phyloP scores from a whole-genome alignment of 2,888 invertebrate species.

The Torymus aiolomorphi region DNA sequence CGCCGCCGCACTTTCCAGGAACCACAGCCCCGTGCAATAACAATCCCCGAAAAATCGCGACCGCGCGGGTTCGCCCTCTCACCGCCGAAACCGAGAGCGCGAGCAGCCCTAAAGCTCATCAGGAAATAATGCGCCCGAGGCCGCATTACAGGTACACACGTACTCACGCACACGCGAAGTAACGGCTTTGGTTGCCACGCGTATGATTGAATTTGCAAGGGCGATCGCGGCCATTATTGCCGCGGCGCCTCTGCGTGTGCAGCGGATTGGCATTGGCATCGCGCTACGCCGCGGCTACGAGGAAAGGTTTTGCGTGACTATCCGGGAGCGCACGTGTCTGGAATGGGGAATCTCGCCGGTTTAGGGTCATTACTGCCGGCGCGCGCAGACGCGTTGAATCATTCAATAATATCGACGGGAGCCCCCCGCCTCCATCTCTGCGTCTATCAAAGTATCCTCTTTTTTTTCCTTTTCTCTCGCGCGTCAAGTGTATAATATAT shows the following conservation, averaged over 20 bases:
- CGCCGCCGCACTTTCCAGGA: too few species aligned
- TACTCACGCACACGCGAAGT: too few species aligned
- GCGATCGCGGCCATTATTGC: slow-evolving; percentile 42
- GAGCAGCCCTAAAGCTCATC: too few species aligned
- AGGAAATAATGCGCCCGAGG: too few species aligned
- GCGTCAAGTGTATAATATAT: neutral
- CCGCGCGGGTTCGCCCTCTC: too few species aligned
- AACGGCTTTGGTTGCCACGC: too few species aligned
- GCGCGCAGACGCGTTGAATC: slow-evolving; percentile 43
- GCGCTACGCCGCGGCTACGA: neutral
- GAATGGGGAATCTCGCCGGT: slow-evolving; percentile 41
- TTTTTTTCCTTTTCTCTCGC: neutral
- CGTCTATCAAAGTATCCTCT: neutral
- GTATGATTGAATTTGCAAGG: slow-evolving; percentile 45
- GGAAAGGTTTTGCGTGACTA: slow-evolving; percentile 60
- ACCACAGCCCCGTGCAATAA: too few species aligned
- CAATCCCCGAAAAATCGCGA: too few species aligned
- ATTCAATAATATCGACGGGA: slow-evolving; percentile 51
- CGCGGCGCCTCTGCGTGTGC: neutral
- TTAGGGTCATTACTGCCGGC: slow-evolving; percentile 26
- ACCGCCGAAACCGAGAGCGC: too few species aligned
- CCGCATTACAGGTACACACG: too few species aligned
- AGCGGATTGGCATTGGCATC: slow-evolving; percentile 57
- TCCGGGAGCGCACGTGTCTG: slow-evolving; percentile 54
- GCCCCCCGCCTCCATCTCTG: neutral